Conservation (phyloP, 1,140 invertebrate species). For the Dreissena rostriformis region DNA sequence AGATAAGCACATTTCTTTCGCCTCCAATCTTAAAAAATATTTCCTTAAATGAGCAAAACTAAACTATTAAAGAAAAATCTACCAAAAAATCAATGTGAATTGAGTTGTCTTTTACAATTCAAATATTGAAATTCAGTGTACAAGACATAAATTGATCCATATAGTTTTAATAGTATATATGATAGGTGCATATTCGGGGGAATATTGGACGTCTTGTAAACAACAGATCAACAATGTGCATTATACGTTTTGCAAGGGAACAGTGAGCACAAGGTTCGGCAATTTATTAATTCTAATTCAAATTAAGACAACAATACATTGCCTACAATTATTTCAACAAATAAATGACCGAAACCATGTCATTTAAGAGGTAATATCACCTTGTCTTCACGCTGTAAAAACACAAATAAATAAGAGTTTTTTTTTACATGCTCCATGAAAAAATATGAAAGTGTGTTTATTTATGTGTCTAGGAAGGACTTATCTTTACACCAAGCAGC, state of each 20-base stretch:
- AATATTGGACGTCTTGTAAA: too few relatives aligned
- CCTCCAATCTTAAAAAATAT: slow-evolving; percentile 72
- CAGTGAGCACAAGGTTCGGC: too few relatives aligned
- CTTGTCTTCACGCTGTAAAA: neutral
- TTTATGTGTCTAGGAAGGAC: neutral
- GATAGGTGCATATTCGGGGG: too few relatives aligned
- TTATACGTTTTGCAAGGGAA: too few relatives aligned
- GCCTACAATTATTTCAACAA: too few relatives aligned
- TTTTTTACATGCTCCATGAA: neutral
- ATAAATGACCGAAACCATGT: too few relatives aligned
- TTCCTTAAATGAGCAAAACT: neutral
- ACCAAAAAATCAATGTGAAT: neutral
- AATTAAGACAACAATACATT: too few relatives aligned
- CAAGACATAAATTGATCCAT: neutral
- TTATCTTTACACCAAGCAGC: neutral
- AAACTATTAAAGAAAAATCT: neutral
- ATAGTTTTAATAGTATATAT: neutral
- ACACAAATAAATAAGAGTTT: neutral
- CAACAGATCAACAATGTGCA: too few relatives aligned
- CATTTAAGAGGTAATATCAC: too few relatives aligned
- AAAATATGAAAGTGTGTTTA: neutral
- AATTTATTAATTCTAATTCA: too few relatives aligned
- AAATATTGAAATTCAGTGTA: neutral
- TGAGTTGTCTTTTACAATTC: neutral
- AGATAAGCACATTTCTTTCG: slow-evolving; percentile 81